A percentile compares a stretch with the other conserved stretches of the same genome.
phyloP scores from a whole-genome alignment of 2,888 invertebrate genomes.

The Nephrotoma guestfalica region DNA sequence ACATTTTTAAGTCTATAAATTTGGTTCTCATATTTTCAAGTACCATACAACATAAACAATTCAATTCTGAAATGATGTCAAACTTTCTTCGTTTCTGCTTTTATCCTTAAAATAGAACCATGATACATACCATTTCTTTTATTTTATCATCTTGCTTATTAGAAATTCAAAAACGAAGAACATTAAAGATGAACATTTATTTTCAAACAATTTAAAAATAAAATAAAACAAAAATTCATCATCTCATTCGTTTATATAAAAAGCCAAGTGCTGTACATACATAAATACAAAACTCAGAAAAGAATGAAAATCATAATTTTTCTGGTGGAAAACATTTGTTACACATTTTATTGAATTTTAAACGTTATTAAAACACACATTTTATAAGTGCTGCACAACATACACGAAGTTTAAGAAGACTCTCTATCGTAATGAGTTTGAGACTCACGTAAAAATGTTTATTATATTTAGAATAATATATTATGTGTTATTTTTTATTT shows the following conservation, averaged over 20 bases:
- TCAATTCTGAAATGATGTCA: background rate
- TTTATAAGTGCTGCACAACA: background rate
- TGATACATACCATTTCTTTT: background rate
- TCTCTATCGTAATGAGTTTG: background rate
- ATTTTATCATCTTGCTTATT: background rate
- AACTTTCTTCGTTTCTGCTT: background rate
- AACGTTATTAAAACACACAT: background rate
- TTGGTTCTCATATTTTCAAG: background rate
- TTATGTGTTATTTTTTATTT: background rate
- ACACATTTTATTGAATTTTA: background rate
- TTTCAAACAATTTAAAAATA: background rate
- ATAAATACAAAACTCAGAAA: background rate
- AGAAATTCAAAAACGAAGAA: background rate
- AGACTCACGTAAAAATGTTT: background rate
- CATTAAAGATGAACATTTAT: background rate
- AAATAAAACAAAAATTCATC: background rate
- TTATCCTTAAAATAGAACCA: background rate
- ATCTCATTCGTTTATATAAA: background rate
- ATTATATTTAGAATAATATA: background rate
- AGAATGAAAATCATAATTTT: background rate
- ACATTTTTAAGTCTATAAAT: background rate
- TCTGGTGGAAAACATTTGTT: background rate
- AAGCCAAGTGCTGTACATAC: background rate
- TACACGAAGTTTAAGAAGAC: background rate
- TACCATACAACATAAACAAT: background rate